phyloP scores from a whole-genome alignment of 2,797 vertebrate species.

The Clarias fuscus region DNA sequence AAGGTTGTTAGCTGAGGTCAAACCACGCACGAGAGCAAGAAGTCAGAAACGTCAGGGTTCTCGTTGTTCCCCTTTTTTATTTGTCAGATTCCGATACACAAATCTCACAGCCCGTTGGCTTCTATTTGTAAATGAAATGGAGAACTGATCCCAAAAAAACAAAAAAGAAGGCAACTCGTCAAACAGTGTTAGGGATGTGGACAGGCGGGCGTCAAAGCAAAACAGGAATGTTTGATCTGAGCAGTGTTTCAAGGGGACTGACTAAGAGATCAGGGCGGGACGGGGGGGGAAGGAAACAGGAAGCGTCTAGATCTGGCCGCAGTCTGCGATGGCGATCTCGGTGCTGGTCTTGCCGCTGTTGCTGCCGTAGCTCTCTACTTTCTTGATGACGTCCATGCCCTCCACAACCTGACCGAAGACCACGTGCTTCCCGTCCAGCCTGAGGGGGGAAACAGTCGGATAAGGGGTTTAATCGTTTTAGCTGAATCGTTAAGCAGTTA shows the following conservation, averaged over 20 bases:
- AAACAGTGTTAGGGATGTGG: constrained; percentile 9
- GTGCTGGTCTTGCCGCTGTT: constrained; percentile 74
- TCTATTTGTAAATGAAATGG: constrained; percentile 58
- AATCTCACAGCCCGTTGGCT: constrained; percentile 54
- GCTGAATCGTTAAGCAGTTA: background rate
- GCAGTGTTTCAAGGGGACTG: constrained; percentile 28
- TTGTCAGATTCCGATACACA: constrained; percentile 55
- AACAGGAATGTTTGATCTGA: constrained; percentile 64
- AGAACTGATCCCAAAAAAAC: constrained; percentile 40
- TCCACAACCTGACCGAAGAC: constrained; percentile 85
- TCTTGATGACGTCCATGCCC: constrained; percentile 73
- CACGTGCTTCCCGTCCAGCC: constrained; percentile 92
- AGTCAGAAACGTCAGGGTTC: constrained; percentile 30
- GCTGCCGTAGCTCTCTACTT: constrained; percentile 74
- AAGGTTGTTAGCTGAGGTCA: background rate
- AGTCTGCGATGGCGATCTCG: constrained; percentile 77
- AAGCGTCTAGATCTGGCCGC: constrained; percentile 72
- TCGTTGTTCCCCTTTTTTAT: constrained; percentile 63
- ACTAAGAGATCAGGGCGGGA: constrained; percentile 16
- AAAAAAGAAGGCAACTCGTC: constrained; percentile 38
- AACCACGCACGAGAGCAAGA: constrained; percentile 32
- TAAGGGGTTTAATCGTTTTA: background rate
- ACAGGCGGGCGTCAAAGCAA: constrained; percentile 53
- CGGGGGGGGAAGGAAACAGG: background rate
- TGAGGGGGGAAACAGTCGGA: constrained; percentile 53